phyloP scores from a whole-genome alignment of 2,888 invertebrate genomes.

The Caenorhabditis panamensis region DNA sequence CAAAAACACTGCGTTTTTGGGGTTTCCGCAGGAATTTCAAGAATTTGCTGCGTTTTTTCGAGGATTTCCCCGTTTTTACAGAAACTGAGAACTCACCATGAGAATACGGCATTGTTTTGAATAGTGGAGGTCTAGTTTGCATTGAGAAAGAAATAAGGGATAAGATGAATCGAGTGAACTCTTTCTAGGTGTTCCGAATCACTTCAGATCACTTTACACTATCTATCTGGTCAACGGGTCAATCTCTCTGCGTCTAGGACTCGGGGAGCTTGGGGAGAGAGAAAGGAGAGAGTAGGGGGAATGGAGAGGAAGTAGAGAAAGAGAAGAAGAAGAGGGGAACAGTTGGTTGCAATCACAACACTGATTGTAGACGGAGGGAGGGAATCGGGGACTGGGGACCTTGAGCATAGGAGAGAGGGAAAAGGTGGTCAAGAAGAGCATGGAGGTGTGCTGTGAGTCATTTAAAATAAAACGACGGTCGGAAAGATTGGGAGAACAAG shows the following conservation, averaged over 20 bases:
- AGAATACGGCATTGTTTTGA: constrained; percentile 11
- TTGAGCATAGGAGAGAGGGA: background rate
- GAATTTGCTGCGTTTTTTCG: background rate
- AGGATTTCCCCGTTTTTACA: background rate
- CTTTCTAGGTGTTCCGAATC: background rate
- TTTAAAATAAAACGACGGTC: too few species aligned
- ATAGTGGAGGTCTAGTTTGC: constrained; percentile 1
- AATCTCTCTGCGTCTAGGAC: background rate
- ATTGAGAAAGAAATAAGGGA: constrained; percentile 1
- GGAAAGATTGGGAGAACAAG: too few species aligned
- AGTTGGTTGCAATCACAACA: constrained; percentile 1
- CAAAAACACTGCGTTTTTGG: background rate
- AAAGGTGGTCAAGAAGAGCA: background rate
- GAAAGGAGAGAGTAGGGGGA: background rate
- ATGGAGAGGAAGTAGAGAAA: background rate
- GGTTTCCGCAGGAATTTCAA: too few species aligned
- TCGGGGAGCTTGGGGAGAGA: background rate
- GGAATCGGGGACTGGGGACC: too few species aligned
- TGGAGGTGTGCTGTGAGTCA: too few species aligned
- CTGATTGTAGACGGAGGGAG: background rate
- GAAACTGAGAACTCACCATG: constrained; percentile 25
- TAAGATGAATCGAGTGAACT: background rate
- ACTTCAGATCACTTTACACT: constrained; percentile 8
- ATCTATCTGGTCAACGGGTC: constrained; percentile 1
- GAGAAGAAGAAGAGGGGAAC: background rate